phyloP scores from a whole-genome alignment of 2,888 invertebrate genomes.

The Neoascia interrupta region DNA sequence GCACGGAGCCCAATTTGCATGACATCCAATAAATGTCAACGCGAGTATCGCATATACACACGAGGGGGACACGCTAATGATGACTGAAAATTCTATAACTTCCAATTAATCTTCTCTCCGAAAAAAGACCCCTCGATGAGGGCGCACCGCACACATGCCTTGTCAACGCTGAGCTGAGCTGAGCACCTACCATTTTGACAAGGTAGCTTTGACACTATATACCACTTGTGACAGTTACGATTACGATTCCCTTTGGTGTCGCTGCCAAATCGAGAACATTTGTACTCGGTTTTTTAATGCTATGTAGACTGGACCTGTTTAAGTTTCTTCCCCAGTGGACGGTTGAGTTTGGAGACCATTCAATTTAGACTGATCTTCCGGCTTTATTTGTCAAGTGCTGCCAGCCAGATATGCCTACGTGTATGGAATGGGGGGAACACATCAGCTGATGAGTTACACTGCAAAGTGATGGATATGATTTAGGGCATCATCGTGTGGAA shows the following conservation, averaged over 20 bases:
- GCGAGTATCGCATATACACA: background rate
- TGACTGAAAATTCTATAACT: conserved; percentile 60
- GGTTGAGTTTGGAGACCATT: too few species aligned
- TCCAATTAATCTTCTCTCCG: conserved; percentile 60
- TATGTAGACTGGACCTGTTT: too few species aligned
- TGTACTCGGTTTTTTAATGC: too few species aligned
- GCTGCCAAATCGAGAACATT: too few species aligned
- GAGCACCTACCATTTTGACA: conserved; percentile 36
- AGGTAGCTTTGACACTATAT: conserved; percentile 40
- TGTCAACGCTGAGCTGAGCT: too few species aligned
- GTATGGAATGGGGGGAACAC: conserved; percentile 29
- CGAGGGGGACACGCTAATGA: conserved; percentile 22
- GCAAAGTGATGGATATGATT: conserved; percentile 29
- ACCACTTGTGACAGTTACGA: conserved; percentile 12
- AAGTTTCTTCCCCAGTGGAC: too few species aligned
- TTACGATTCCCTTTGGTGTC: background rate
- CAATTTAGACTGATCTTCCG: conserved; percentile 59
- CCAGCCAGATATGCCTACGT: background rate
- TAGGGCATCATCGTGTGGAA: conserved; percentile 29
- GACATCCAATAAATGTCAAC: conserved; percentile 62
- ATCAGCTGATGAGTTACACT: conserved; percentile 41
- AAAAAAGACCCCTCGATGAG: too few species aligned
- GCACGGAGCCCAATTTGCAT: conserved; percentile 61
- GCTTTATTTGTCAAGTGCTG: conserved; percentile 50
- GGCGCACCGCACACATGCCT: too few species aligned